phyloP scores from a whole-genome alignment of 2,888 invertebrate genomes.

The Empis livida region DNA sequence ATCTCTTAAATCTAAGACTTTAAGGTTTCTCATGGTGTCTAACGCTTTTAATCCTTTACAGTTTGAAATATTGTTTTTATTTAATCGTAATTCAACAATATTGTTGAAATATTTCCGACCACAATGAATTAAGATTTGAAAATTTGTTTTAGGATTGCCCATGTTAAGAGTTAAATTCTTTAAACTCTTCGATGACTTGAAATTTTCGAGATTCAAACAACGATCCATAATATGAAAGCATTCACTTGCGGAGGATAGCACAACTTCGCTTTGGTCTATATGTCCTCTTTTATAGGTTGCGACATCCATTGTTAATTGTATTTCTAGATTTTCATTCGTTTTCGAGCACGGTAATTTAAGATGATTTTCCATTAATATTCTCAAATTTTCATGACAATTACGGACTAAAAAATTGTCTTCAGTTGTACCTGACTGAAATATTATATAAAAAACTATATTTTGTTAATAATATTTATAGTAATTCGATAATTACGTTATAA shows the following conservation, averaged over 20 bases:
- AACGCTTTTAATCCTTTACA: constrained; percentile 9
- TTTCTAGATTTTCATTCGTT: constrained; percentile 1
- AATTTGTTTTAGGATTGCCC: constrained; percentile 6
- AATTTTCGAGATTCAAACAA: constrained; percentile 10
- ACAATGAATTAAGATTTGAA: constrained; percentile 5
- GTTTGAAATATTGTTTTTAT: constrained; percentile 9
- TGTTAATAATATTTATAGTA: neutral
- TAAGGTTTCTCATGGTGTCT: constrained; percentile 10
- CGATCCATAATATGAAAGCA: constrained; percentile 11
- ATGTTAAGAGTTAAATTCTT: constrained; percentile 8
- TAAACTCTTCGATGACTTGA: constrained; percentile 5
- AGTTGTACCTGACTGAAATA: constrained; percentile 2
- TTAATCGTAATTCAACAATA: constrained; percentile 8
- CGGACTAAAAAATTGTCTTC: constrained; percentile 12
- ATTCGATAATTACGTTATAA: constrained; percentile 7
- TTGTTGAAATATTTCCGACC: constrained; percentile 7
- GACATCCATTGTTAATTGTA: constrained; percentile 10
- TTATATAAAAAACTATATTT: neutral
- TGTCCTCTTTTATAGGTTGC: constrained; percentile 9
- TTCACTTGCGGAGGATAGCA: constrained; percentile 1
- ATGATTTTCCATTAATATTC: constrained; percentile 5
- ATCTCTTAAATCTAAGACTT: constrained; percentile 10
- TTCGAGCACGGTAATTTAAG: constrained; percentile 3
- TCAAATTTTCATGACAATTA: constrained; percentile 9
- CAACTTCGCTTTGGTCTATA: constrained; percentile 8